Conservation (phyloP, 2,113 vertebrate genomes). For the Columba janthina region DNA sequence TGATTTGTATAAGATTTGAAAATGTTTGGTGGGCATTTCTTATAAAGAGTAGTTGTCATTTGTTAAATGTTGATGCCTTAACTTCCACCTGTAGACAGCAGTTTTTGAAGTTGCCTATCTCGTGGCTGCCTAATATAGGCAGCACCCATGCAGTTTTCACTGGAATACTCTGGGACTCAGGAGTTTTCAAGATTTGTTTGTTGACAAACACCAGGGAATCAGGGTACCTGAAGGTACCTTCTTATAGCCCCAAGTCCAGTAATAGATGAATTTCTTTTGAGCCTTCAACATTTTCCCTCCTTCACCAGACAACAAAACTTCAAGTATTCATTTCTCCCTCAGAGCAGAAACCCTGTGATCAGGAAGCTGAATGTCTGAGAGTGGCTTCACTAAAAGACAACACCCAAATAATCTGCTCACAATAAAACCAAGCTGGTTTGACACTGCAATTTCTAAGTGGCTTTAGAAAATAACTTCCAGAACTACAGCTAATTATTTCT, state of each 20-base stretch:
- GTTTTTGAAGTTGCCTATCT: neutral
- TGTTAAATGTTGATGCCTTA: neutral
- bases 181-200: neutral
- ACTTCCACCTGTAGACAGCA: neutral
- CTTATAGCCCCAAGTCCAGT: neutral
- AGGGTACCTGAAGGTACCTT: neutral
- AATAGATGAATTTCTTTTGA: neutral
- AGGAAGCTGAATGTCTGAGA: neutral
- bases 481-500: neutral
- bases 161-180: neutral
- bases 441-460: neutral
- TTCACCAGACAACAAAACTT: neutral
- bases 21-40: neutral
- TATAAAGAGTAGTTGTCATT: neutral
- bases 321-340: neutral
- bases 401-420: neutral
- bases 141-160: neutral
- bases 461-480: slow-evolving; percentile 3
- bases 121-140: neutral
- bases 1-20: neutral
- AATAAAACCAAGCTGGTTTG: neutral
- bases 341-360: neutral
- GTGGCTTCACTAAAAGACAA: neutral
- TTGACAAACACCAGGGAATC: neutral
- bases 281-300: neutral